These are phyloP conservation scores for Tinamus guttatus DNA, from an alignment of 2,113 vertebrate genomes.

Conservation along the genomic window DNA sequence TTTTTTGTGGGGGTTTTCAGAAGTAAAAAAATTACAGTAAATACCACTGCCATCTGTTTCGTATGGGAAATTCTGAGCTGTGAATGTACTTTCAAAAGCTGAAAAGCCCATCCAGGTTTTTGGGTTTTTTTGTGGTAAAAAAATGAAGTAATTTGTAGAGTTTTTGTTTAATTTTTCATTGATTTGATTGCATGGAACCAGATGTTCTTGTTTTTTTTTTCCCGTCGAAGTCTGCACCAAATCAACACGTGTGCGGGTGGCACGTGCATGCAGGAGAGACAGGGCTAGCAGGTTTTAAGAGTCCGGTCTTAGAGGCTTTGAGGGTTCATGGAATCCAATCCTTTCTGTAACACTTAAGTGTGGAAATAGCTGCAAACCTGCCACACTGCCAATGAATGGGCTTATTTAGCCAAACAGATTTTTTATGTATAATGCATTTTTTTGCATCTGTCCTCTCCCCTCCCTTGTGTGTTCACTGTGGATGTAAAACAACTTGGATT, in stretches of 20 bases:
- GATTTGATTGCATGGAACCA: constrained; percentile 63
- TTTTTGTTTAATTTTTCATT: constrained; percentile 65
- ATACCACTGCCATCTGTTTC: constrained; percentile 71
- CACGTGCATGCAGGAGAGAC: constrained; percentile 40
- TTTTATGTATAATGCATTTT: background rate
- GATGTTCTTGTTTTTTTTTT: constrained; percentile 15
- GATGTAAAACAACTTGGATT: background rate
- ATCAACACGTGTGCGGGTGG: background rate
- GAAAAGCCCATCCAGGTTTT: constrained; percentile 28
- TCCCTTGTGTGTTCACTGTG: background rate
- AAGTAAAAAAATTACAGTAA: background rate
- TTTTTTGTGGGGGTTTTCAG: constrained; percentile 49
- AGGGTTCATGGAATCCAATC: background rate
- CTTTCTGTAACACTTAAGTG: background rate
- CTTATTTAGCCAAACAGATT: background rate
- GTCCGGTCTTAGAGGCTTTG: background rate
- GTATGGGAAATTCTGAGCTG: constrained; percentile 36
- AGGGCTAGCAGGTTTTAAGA: constrained; percentile 37
- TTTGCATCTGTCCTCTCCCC: background rate
- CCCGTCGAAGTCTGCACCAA: background rate
- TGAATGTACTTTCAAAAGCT: constrained; percentile 36
- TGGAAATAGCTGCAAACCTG: background rate
- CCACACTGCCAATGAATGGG: background rate
- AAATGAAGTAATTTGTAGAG: constrained; percentile 51
- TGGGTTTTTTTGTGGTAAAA: constrained; percentile 67